Base-by-base conservation (phyloP, 2,113 vertebrate species). In the Gadus macrocephalus region DNA sequence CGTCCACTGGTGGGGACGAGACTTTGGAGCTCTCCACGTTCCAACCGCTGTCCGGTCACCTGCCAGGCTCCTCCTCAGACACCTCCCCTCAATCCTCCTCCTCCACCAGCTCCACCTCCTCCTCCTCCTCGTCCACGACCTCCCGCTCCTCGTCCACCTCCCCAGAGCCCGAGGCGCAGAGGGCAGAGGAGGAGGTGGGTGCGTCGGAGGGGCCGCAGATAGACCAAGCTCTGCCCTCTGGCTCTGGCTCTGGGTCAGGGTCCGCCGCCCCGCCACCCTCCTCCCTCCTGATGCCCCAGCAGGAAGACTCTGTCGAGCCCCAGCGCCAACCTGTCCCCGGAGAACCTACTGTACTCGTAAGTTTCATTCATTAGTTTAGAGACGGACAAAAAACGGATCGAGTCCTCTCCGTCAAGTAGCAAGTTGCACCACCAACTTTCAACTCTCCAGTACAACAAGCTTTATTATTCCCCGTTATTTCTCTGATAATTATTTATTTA, bases 31-130 rank as follows among this genome's bases (percentile, higher is more conserved):
- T 78, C 55, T 87, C 86, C 78, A 20, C 85, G 68, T 71, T 88
- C 78, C 77, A 88, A 76, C 66, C 89, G 77, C 86, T 68, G 38
- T 76, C 85, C 27, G 83, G 81, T 64, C 81, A 68, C 56, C 85
- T 66, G 42, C 91, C 88, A 70, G 77, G 87, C 27, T 93, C 92
- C 71, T 94, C 92, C 74, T 92, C 93, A 67, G 89, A 92, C 76
- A 91, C 92, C 5, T 92, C 91, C 67, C 91, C 90, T 22, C 90
- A 90, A 70, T 90, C 89, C 67, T 89, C 90, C 2, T 88, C 91
- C 62, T 91, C 89, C 67, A 85, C 85, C 67, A 86, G 42, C 5
- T 92, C 91, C 67, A 90, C 90, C 2, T 88, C 91, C 62, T 92
- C 91, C 67, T 91, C 89, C 64, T 86, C 88, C 42, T 91, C 92